Evolutionary conservation across 2,113 vertebrate genomes (phyloP), one percentile per base, ranked within the genome.

Genomic region (Gymnocephalus cernua): DNA sequence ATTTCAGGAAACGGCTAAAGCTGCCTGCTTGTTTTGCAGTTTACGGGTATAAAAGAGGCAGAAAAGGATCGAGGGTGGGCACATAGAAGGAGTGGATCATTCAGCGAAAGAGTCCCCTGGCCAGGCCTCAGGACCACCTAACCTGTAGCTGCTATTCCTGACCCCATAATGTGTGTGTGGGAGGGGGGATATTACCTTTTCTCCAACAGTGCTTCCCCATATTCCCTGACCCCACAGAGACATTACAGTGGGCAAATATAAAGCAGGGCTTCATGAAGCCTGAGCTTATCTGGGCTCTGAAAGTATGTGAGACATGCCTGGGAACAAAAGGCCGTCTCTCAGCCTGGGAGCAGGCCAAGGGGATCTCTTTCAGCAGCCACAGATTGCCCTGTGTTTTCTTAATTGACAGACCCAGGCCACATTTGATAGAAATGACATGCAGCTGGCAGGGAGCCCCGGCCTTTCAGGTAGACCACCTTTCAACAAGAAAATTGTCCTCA

Each of bases 341-440:
- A 91, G 94, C 84, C 92, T 63, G 78, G 0, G 92, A 94, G 93
- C 88, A 58, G 93, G 94, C 93, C 94, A 94, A 93, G 95, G 93
- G 94, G 95, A 96, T 97, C 96, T 95, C 95, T 97, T 97, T 97
- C 96, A 97, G 93, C 95, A 0, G 91, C 94, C 96, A 97, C 96
- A 97, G 96, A 97, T 97, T 97, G 96, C 95, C 94, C 96, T 95
- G 96, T 96, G 96, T 97, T 97, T 96, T 94, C 95, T 96, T 96
- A 97, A 97, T 96, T 97, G 96, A 96, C 95, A 95, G 95, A 95
- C 93, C 92, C 92, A 79, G 87, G 92, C 94, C 94, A 92, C 92
- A 93, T 94, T 95, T 96, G 96, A 96, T 95, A 94, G 94, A 95
- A 95, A 93, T 89, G 94, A 96, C 91, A 89, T 95, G 95, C 96